Base-by-base conservation (phyloP, 1,140 invertebrate genomes). In the Belonocnema kinseyi region DNA sequence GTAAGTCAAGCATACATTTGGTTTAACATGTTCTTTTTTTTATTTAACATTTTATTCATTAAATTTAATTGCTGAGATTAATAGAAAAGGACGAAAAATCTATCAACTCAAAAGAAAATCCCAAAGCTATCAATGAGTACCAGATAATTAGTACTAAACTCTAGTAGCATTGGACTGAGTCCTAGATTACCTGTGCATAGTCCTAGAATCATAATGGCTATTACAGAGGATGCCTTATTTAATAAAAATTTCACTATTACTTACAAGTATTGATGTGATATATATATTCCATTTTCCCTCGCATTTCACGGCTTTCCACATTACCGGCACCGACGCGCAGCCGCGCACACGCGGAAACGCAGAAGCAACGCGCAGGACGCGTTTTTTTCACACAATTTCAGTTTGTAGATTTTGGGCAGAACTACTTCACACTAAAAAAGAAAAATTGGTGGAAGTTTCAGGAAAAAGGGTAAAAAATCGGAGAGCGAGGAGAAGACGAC, bases 241-340 rank as follows among this genome's bases (percentile, higher is more conserved):
- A 46, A 46, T 46, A 0, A 10, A 33, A 54, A 54, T 17, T 7
- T 54, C 0, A 54, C 4, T n/a, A 19, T 11, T 54, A 54, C 53
- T 54, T 16, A 54, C 53, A 19, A 4, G 3, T 17, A 54, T 17
- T 17, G 17, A 17, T 10, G 17, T 17, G 10, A 17, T 10, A 54
- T 19, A 54, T 54, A 54, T n/a, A 54, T 54, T 17, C 17, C 8
- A 17, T 54, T 72, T 77, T 81, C 72, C 77, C 77, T 76, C 76
- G 79, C 82, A 81, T 81, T 81, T 72, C 80, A 54, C 21, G 51
- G 50, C 77, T 80, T 79, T 76, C 81, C 80, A 81, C 82, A 76
- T 76, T 82, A 66, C 82, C 82, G 79, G 78, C 75, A 33, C 73
- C 61, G 70, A 54, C 78, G 81, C 81, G 78, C 75, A 80, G 83